These are phyloP conservation scores for Amphipyra berbera DNA, from an alignment of 2,888 invertebrate species.

Conservation along the genomic window DNA sequence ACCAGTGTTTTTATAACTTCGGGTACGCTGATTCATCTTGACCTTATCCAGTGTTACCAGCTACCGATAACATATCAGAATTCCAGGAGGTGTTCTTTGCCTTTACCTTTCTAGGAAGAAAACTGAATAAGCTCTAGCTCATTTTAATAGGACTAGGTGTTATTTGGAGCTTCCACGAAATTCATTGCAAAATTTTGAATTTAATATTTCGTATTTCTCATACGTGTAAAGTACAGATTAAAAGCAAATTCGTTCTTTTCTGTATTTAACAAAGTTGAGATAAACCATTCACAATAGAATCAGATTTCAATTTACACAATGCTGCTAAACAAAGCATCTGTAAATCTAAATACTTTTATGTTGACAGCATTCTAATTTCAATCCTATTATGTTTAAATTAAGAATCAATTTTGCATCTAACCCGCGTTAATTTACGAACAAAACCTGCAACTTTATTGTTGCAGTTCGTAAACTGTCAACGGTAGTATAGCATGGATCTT, in stretches of 20 bases:
- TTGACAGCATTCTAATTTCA: conserved; percentile 13
- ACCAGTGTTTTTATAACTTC: too few relatives aligned
- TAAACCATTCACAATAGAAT: conserved; percentile 44
- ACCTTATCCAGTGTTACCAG: too few relatives aligned
- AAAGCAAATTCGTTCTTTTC: conserved; percentile 6
- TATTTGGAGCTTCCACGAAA: too few relatives aligned
- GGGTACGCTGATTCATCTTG: too few relatives aligned
- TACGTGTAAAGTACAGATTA: background rate
- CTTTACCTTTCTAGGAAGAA: too few relatives aligned
- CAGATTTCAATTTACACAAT: conserved; percentile 57
- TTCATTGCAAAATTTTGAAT: too few relatives aligned
- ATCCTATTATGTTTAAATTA: background rate
- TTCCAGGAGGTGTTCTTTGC: too few relatives aligned
- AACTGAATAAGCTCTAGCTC: too few relatives aligned
- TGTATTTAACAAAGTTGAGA: conserved; percentile 18
- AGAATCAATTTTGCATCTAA: conserved; percentile 21
- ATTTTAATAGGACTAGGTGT: too few relatives aligned
- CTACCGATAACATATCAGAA: too few relatives aligned
- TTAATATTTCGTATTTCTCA: too few relatives aligned
- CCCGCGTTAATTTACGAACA: conserved; percentile 22
- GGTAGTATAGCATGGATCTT: background rate
- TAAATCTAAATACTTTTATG: conserved; percentile 15
- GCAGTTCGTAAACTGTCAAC: conserved; percentile 7
- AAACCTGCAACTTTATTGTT: conserved; percentile 24
- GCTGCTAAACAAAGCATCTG: conserved; percentile 36